Conservation (phyloP, 2,888 invertebrate genomes). For the Priocnemis perturbator region DNA sequence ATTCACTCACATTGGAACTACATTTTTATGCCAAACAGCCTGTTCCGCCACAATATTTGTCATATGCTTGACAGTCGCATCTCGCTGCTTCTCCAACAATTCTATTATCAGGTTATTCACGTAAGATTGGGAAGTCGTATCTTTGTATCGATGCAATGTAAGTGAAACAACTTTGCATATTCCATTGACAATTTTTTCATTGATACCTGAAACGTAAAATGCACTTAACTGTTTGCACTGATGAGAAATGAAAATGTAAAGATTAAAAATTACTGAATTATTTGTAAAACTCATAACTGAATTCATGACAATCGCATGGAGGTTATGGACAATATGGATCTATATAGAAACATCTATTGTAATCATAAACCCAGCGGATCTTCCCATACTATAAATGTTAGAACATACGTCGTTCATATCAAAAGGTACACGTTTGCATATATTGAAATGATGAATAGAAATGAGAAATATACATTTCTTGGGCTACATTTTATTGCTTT, state of each 20-base stretch:
- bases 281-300: too few relatives aligned
- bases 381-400: too few relatives aligned
- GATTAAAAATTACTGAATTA: background rate
- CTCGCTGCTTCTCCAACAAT: conserved; percentile 81
- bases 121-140: conserved; percentile 85
- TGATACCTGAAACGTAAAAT: conserved; percentile 79
- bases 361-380: too few relatives aligned
- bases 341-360: too few relatives aligned
- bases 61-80: conserved; percentile 83
- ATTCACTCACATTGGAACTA: conserved; percentile 82
- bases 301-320: too few relatives aligned
- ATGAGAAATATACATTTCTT: too few relatives aligned
- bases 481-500: too few relatives aligned
- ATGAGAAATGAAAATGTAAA: conserved; percentile 4
- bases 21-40: conserved; percentile 80
- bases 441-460: too few relatives aligned
- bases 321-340: too few relatives aligned
- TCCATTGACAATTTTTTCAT: conserved; percentile 85
- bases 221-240: background rate
- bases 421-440: too few relatives aligned
- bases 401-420: too few relatives aligned
- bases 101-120: conserved; percentile 83
- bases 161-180: conserved; percentile 86
- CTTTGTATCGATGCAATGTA: conserved; percentile 88
- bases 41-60: conserved; percentile 81